phyloP scores from a whole-genome alignment of 2,797 vertebrate species.

The Numenius phaeopus region DNA sequence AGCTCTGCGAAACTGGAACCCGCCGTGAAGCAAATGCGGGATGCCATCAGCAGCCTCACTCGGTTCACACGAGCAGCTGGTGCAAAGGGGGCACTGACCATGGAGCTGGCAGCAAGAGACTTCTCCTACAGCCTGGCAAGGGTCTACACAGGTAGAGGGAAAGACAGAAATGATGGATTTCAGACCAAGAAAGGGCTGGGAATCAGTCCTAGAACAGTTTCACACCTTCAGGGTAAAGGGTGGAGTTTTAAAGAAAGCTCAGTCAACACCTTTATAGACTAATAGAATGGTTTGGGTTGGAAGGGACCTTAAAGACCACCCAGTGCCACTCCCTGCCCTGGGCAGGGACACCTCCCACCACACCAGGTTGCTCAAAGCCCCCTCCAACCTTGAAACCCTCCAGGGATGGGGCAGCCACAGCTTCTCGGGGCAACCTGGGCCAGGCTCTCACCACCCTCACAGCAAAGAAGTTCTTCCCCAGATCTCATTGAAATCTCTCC shows the following conservation, averaged over 20 bases:
- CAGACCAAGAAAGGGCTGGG: neutral
- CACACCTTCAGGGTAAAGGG: neutral
- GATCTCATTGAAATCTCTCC: no score
- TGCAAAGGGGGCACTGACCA: slow-evolving; percentile 18
- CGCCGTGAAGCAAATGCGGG: slow-evolving; percentile 23
- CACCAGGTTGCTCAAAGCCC: no score
- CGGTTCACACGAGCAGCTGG: slow-evolving; percentile 70
- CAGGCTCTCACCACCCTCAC: no score
- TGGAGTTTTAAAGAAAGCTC: neutral
- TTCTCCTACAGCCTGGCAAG: slow-evolving; percentile 86
- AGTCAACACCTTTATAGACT: neutral
- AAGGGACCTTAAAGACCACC: neutral
- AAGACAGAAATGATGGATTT: neutral
- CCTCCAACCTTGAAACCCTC: no score
- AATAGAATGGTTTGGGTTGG: neutral
- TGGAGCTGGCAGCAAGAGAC: slow-evolving; percentile 86
- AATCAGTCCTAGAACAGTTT: neutral
- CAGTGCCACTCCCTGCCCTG: neutral
- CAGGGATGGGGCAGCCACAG: no score
- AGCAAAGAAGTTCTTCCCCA: no score
- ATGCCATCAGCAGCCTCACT: slow-evolving; percentile 71
- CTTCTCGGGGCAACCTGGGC: no score
- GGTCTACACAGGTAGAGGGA: slow-evolving; percentile 82
- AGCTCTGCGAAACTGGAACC: slow-evolving; percentile 53
- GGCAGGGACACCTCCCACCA: neutral